Base-by-base conservation (phyloP, 2,888 invertebrate species). In the Brenthis ino region DNA sequence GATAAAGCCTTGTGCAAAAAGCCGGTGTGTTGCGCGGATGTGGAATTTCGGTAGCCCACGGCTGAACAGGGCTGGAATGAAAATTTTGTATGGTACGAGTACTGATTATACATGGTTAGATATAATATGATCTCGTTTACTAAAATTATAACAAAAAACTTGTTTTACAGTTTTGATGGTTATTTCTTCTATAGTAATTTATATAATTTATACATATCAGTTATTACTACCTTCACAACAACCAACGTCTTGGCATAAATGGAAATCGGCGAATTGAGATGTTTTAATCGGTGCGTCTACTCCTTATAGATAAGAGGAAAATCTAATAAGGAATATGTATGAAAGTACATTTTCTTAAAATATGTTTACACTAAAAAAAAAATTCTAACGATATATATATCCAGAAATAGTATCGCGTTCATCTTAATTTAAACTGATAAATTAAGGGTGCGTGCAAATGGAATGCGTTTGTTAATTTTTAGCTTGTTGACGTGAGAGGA, bases 41-140 rank as follows among this genome's bases (percentile, higher is more conserved):
- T 79, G 84, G 86, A 88, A 88, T 89, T 89, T 88, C 85, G 86
- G 88, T 88, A 87, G 89, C 88, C 88, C 83, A 82, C 80, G 85
- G 89, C 87, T 76, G 77, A 72, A 75, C 83, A 82, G 84, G 82
- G 81, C 76, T 79, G 83, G 79, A 85, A 50, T n/a, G 20, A 51
- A 61, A 56, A 12, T 48, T 43, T 12, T 37, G n/a, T 24, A 61
- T 33, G 5, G 16, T 43, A 43, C 37, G 37, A 43, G 11, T 43
- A 43, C 37, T 43, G 37, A 43, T 43, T 43, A 43, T 43, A 43
- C 37, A 43, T 43, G 37, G 37, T 43, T 43, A 43, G 37, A 43
- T 2, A 43, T 43, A 43, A 43, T 43, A 11, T 43, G 37, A 43
- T 43, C 37, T 43, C 37, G 37, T 43, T 43, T 43, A 43, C 37